Evolutionary conservation across 2,113 vertebrate genomes (phyloP).

Genomic region (Condylura cristata): DNA sequence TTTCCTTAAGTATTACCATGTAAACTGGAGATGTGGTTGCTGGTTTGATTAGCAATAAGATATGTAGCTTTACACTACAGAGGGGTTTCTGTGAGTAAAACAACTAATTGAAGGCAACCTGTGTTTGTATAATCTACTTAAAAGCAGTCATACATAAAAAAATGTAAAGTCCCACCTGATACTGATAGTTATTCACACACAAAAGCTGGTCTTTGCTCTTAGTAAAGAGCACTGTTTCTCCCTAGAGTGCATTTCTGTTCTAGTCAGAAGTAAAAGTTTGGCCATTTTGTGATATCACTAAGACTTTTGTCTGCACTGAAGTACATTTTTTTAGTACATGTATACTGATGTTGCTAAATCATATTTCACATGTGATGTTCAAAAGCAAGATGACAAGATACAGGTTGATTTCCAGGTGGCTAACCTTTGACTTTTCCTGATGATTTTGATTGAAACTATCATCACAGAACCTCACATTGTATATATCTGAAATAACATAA

Average conservation of each 20-base stretch:
- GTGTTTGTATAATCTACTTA: constrained; percentile 15
- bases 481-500: background rate
- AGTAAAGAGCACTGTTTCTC: background rate
- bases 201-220: background rate
- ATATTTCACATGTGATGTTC: background rate
- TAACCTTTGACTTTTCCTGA: background rate
- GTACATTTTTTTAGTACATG: background rate
- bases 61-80: background rate
- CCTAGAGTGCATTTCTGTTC: background rate
- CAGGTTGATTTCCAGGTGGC: background rate
- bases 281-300: background rate
- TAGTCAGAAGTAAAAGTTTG: background rate
- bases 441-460: background rate
- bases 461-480: background rate
- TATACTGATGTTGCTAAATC: background rate
- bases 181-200: background rate
- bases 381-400: background rate
- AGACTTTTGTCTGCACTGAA: constrained; percentile 3
- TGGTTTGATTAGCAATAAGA: background rate
- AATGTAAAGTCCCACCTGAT: background rate
- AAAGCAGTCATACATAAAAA: background rate
- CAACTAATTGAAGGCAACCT: background rate
- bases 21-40: constrained; percentile 27
- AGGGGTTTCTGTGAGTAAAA: background rate
- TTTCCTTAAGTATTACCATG: background rate